Evolutionary conservation across 2,888 invertebrate genomes (phyloP), one percentile per base, ranked within the genome.

Genomic region (Rambutsinella grinnellia): DNA sequence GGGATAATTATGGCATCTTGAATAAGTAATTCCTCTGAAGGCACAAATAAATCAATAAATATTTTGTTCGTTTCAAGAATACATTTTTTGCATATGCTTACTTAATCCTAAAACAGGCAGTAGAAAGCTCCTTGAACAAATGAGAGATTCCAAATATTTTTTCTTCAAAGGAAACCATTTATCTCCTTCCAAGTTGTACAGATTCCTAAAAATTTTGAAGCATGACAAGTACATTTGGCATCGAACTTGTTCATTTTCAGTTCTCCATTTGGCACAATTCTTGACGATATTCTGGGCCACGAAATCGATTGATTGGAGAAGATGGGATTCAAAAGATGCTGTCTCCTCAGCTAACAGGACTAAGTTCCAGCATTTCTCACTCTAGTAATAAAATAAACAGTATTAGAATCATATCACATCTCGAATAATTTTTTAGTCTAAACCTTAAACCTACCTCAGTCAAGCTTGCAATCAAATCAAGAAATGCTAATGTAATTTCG

Each of bases 231-330:
- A 75, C 0, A 83, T 71, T 36, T 79, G 56, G 57, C 66, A 46
- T 47, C 77, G 70, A 1, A 71, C 76, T 15, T 71, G 65, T 26
- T 66, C 63, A 27, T 47, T 47, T 10, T 57, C 51, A n/a, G 78
- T 63, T 44, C 79, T 72, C 83, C 83, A 83, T 19, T 62, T 70
- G 8, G 69, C 65, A 54, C 78, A 82, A 0, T 78, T 61, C 5
- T 74, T 63, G 13, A 81, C 47, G 61, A 83, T 78, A 47, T 81
- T 82, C 65, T 83, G 80, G 2, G 65, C 54, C 76, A 83, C 53
- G 70, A 70, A 66, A 69, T 54, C 23, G 61, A 79, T 54, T 13
- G 60, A 68, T 26, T 17, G 36, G 10, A 76, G 21, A 24, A 74
- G 67, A 13, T 58, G 60, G n/a, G 28, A 15, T 57, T 71, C 58